Evolutionary conservation across 2,797 vertebrate species (phyloP).

Genomic region (Platyrinchus mystaceus): DNA sequence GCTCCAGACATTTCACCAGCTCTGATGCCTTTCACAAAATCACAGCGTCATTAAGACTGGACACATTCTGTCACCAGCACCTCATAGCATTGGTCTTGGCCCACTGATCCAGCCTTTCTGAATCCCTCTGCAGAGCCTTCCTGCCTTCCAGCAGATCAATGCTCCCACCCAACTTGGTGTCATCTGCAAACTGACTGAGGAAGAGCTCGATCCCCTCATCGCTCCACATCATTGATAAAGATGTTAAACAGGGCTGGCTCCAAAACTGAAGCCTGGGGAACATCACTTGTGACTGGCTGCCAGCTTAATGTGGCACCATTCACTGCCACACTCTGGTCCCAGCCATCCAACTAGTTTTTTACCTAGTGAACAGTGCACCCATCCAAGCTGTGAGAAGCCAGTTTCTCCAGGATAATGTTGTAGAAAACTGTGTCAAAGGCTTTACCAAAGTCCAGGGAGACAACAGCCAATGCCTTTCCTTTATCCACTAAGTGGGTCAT

Average conservation of each 20-base stretch:
- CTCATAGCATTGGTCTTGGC: accelerated
- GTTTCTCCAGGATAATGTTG: neutral
- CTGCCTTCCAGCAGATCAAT: neutral
- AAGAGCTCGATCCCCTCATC: accelerated
- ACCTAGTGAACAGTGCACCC: neutral
- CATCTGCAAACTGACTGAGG: neutral
- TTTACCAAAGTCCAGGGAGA: neutral
- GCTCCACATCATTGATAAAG: too few relatives aligned
- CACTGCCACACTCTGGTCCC: neutral
- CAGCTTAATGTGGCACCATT: neutral
- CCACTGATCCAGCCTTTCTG: neutral
- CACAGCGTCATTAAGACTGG: neutral
- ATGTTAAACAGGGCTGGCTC: neutral
- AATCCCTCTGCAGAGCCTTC: neutral
- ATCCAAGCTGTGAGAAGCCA: neutral
- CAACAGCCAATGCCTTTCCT: neutral
- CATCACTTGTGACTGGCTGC: neutral
- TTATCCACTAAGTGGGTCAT: neutral
- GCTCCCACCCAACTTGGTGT: accelerated
- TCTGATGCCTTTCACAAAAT: neutral
- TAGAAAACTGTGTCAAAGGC: neutral
- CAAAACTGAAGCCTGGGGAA: accelerated
- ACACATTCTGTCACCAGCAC: too few relatives aligned
- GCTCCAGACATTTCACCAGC: neutral
- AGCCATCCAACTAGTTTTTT: neutral